Base-by-base conservation (phyloP, 2,113 vertebrate species). In the Percina caprodes region DNA sequence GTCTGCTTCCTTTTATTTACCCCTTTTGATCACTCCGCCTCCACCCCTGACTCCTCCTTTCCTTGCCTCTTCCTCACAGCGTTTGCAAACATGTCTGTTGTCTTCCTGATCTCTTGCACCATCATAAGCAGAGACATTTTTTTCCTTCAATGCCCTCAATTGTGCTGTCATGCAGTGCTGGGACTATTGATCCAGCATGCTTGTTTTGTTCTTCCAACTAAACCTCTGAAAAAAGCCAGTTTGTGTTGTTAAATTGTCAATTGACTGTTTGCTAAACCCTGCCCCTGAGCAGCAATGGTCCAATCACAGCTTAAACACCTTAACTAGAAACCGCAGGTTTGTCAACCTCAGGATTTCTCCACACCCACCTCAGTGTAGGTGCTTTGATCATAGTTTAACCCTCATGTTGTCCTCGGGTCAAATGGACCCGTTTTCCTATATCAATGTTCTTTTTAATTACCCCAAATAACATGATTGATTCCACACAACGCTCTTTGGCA, bases 31-130 rank as follows among this genome's bases (percentile, higher is more conserved):
- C 65, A 14, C 54, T 52, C 39, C 11, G 1, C 67, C 39, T 68
- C 66, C 74, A 56, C 48, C 48, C 76, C 61, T 2, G 23, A 62
- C 46, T 49, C 49, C 51, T 67, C 52, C 74, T 51, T 69, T 73
- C 35, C 61, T 59, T 58, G 15, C 55, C 59, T 81, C 65, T 6
- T 35, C 35, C 33, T 71, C 74, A 54, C 77, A 66, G 79, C 58
- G 5, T 54, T 69, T 81, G 58, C 74, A 82, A 61, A 67, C 74
- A 79, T 72, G 69, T 73, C 75, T 83, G 76, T 51, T 24, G 10
- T 78, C 63, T 71, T 65, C 48, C 39, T 2, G 4, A 67, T 69
- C 63, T 77, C 71, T n/a, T 23, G 33, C 68, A 56, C 56, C 58
- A 69, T 69, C 78, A 82, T 35, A 79, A 24, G 54, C 56, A 24